Evolutionary conservation across 2,888 invertebrate genomes (phyloP).

Genomic region (Chrysodeixis includens): DNA sequence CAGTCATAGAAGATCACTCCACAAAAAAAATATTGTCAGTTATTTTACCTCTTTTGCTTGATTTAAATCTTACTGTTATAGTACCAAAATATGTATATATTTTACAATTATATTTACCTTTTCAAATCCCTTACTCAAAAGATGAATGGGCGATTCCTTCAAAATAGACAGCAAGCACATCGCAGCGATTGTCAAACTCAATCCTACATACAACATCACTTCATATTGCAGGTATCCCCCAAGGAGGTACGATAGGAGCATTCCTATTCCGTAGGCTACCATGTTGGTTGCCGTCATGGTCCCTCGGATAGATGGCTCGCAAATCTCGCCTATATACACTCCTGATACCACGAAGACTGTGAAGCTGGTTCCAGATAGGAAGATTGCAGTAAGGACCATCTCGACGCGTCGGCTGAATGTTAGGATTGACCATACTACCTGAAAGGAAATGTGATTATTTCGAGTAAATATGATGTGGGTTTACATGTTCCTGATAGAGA

Average conservation of each 20-base stretch:
- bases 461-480: too few relatives aligned
- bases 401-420: conserved; percentile 42
- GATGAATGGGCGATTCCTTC: conserved; percentile 44
- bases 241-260: conserved; percentile 45
- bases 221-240: conserved; percentile 46
- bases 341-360: conserved; percentile 39
- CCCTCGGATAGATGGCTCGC: conserved; percentile 58
- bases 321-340: conserved; percentile 56
- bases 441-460: conserved; percentile 11
- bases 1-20: too few relatives aligned
- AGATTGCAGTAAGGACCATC: conserved; percentile 34
- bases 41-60: too few relatives aligned
- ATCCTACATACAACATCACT: conserved; percentile 45
- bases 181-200: conserved; percentile 23
- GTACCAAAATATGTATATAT: too few relatives aligned
- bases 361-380: conserved; percentile 47
- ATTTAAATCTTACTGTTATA: too few relatives aligned
- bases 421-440: conserved; percentile 48
- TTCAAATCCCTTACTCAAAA: conserved; percentile 41
- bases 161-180: conserved; percentile 24
- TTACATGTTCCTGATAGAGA: too few relatives aligned
- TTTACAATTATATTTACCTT: conserved; percentile 28
- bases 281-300: conserved; percentile 46
- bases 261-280: conserved; percentile 50
- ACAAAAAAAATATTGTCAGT: too few relatives aligned